Conservation (phyloP, 2,888 invertebrate genomes). For the Baronia brevicornis region DNA sequence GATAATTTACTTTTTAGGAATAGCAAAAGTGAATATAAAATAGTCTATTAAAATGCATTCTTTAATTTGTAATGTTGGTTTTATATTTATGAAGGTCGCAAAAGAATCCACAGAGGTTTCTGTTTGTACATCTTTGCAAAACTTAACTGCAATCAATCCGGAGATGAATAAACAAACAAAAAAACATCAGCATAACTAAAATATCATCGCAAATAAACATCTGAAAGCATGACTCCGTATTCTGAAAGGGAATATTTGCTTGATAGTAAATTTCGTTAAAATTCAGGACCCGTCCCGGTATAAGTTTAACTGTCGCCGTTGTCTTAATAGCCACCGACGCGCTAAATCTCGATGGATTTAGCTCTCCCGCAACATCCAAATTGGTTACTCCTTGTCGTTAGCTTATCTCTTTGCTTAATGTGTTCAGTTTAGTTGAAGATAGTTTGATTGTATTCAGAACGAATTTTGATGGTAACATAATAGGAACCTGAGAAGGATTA, state of each 20-base stretch:
- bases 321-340: slow-evolving; percentile 42
- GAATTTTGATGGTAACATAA: slow-evolving; percentile 10
- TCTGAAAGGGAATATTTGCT: slow-evolving; percentile 32
- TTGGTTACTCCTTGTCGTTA: slow-evolving; percentile 44
- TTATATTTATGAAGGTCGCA: too few species aligned
- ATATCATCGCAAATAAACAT: too few species aligned
- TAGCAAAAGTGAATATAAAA: too few species aligned
- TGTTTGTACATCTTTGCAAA: too few species aligned
- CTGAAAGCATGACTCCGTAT: slow-evolving; percentile 18
- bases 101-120: too few species aligned
- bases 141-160: too few species aligned
- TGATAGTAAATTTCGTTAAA: slow-evolving; percentile 41
- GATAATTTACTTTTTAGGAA: too few species aligned
- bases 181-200: background rate
- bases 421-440: slow-evolving; percentile 16
- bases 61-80: too few species aligned
- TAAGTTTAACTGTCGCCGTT: slow-evolving; percentile 41
- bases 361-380: slow-evolving; percentile 43
- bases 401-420: slow-evolving; percentile 38
- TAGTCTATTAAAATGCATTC: too few species aligned
- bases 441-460: slow-evolving; percentile 16
- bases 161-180: slow-evolving; percentile 1
- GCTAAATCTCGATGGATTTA: slow-evolving; percentile 45
- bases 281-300: slow-evolving; percentile 36
- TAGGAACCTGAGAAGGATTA: slow-evolving; percentile 1